These are phyloP conservation scores for Natrix natrix DNA, from an alignment of 2,797 vertebrate species.

Conservation along the genomic window DNA sequence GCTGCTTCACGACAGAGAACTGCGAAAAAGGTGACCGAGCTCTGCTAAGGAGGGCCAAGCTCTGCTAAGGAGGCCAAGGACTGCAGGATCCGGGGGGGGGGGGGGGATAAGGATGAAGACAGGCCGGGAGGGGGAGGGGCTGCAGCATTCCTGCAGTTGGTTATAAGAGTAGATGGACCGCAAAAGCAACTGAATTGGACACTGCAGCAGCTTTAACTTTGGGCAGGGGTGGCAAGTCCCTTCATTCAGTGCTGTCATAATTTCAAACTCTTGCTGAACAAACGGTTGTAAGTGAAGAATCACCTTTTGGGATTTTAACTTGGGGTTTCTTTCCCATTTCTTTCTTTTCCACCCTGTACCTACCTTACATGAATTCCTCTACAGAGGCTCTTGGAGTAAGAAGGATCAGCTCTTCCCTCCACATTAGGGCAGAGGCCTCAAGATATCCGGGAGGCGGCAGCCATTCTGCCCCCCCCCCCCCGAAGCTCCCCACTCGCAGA, in stretches of 20 bases:
- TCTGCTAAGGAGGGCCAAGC: neutral
- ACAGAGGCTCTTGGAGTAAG: neutral
- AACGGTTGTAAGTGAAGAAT: neutral
- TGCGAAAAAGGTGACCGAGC: neutral
- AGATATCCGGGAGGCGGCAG: neutral
- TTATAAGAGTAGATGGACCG: neutral
- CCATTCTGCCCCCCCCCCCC: neutral
- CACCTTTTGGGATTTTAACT: neutral
- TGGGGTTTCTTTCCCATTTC: neutral
- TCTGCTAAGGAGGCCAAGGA: neutral
- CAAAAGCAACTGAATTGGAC: neutral
- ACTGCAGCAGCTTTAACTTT: neutral
- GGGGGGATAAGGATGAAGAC: neutral
- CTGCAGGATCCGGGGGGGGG: too few relatives aligned
- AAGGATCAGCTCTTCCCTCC: neutral
- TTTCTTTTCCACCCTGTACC: neutral
- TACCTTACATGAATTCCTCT: neutral
- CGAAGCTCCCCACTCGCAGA: neutral
- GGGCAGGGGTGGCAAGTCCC: neutral
- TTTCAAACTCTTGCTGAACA: neutral
- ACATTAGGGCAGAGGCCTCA: neutral
- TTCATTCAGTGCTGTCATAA: neutral
- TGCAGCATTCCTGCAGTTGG: neutral
- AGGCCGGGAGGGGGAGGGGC: fast-evolving
- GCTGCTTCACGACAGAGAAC: neutral